Evolutionary conservation across 2,888 invertebrate species (phyloP).

Genomic region (Dyspetes luteomarginatus): DNA sequence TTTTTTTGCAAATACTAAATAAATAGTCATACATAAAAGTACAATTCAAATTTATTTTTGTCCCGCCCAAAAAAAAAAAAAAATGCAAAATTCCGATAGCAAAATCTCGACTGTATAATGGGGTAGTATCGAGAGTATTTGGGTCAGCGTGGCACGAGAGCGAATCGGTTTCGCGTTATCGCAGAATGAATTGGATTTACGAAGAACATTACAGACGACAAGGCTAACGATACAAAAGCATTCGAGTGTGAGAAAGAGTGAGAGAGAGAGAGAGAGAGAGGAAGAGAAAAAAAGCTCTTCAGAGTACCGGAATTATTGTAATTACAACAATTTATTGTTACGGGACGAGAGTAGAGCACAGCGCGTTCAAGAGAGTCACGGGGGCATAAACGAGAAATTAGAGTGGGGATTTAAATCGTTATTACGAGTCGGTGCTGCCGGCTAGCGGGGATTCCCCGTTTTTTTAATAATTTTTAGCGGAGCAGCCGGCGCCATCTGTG

Average conservation of each 20-base stretch:
- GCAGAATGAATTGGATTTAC: constrained; percentile 73
- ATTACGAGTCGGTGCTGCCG: constrained; percentile 40
- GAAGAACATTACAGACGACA: constrained; percentile 69
- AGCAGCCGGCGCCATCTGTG: constrained; percentile 66
- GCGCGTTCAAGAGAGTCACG: constrained; percentile 24
- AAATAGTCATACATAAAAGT: neutral
- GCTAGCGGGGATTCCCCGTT: constrained; percentile 27
- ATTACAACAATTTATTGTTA: constrained; percentile 80
- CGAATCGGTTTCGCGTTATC: constrained; percentile 66
- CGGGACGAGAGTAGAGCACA: constrained; percentile 47
- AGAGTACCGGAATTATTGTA: constrained; percentile 79
- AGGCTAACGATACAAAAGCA: constrained; percentile 61
- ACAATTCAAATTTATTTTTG: neutral
- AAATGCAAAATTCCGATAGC: neutral
- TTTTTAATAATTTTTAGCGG: neutral
- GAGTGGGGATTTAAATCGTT: constrained; percentile 35
- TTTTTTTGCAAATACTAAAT: too few species aligned
- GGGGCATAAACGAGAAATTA: neutral
- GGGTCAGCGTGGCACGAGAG: constrained; percentile 72
- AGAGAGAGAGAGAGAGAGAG: neutral
- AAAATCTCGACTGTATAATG: constrained; percentile 32
- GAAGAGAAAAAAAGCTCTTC: constrained; percentile 51
- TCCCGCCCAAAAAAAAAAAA: neutral
- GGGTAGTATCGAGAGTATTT: constrained; percentile 65
- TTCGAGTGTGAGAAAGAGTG: constrained; percentile 29